Evolutionary conservation across 1,140 invertebrate genomes (phyloP).

Genomic region (Cydia pomonella): DNA sequence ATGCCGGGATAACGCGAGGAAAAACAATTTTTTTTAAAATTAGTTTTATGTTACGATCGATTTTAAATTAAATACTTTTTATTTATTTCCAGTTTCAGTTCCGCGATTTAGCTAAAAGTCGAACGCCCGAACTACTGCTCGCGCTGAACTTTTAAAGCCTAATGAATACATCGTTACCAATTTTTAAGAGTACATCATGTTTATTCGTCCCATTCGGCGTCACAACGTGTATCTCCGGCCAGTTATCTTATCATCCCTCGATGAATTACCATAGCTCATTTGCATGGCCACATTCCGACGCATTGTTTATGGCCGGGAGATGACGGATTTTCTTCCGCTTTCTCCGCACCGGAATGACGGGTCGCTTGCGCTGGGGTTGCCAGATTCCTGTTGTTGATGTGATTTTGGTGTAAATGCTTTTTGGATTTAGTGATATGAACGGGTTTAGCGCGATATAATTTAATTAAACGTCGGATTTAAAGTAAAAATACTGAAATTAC

Average conservation of each 20-base stretch:
- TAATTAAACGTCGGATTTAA: too few relatives aligned
- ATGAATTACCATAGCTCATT: slow-evolving; percentile 75
- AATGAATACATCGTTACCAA: background rate
- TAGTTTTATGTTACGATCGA: too few relatives aligned
- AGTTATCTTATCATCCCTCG: slow-evolving; percentile 76
- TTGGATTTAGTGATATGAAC: too few relatives aligned
- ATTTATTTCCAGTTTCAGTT: too few relatives aligned
- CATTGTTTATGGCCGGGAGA: slow-evolving; percentile 73
- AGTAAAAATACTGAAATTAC: too few relatives aligned
- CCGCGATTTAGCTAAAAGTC: too few relatives aligned
- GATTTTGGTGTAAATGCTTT: slow-evolving; percentile 22
- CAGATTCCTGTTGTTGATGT: slow-evolving; percentile 29
- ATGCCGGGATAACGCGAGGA: too few relatives aligned
- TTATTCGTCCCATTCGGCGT: slow-evolving; percentile 24
- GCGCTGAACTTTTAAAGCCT: background rate
- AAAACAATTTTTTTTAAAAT: too few relatives aligned
- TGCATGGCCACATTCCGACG: slow-evolving; percentile 57
- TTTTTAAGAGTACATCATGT: slow-evolving; percentile 29
- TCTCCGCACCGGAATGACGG: slow-evolving; percentile 36
- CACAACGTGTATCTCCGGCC: slow-evolving; percentile 67
- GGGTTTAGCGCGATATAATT: too few relatives aligned
- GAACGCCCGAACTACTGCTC: too few relatives aligned
- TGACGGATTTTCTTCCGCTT: slow-evolving; percentile 77
- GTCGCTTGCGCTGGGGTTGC: slow-evolving; percentile 6
- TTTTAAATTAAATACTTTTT: too few relatives aligned